These are phyloP conservation scores for Periophthalmus modestus DNA, from an alignment of 2,113 vertebrate genomes.

Conservation along the genomic window DNA sequence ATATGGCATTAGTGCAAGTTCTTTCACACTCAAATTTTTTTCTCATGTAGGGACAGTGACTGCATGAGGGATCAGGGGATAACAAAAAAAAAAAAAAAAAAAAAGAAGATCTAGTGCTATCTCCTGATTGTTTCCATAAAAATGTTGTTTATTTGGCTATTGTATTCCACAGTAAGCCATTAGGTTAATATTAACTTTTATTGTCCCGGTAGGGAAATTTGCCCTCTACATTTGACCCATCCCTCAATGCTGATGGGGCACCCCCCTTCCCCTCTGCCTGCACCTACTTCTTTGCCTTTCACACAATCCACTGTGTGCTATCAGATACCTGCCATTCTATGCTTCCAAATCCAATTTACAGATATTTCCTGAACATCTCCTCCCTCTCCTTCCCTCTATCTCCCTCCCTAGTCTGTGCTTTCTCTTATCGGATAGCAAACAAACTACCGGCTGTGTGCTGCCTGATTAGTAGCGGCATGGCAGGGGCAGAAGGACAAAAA, in stretches of 20 bases:
- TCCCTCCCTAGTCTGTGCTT: constrained; percentile 19
- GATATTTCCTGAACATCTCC: constrained; percentile 55
- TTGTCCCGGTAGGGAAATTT: too few relatives aligned
- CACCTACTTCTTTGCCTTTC: constrained; percentile 44
- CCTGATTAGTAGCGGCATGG: constrained; percentile 47
- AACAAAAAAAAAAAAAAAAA: background rate
- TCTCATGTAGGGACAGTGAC: background rate
- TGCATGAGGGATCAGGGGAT: background rate
- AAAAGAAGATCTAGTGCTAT: background rate
- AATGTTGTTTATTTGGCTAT: too few relatives aligned
- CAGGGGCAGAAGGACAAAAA: constrained; percentile 7
- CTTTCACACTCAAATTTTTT: background rate
- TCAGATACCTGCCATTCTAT: constrained; percentile 58
- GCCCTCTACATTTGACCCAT: too few relatives aligned
- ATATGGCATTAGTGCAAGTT: background rate
- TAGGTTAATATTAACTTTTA: too few relatives aligned
- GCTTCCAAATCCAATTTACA: constrained; percentile 63
- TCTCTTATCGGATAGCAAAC: constrained; percentile 61
- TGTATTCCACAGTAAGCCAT: too few relatives aligned
- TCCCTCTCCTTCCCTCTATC: background rate
- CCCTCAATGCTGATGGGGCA: too few relatives aligned
- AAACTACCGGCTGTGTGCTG: constrained; percentile 49
- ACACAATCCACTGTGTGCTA: constrained; percentile 50
- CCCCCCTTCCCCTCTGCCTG: background rate
- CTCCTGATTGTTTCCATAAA: too few relatives aligned